phyloP scores from a whole-genome alignment of 2,888 invertebrate species.

The Zaprionus bogoriensis region DNA sequence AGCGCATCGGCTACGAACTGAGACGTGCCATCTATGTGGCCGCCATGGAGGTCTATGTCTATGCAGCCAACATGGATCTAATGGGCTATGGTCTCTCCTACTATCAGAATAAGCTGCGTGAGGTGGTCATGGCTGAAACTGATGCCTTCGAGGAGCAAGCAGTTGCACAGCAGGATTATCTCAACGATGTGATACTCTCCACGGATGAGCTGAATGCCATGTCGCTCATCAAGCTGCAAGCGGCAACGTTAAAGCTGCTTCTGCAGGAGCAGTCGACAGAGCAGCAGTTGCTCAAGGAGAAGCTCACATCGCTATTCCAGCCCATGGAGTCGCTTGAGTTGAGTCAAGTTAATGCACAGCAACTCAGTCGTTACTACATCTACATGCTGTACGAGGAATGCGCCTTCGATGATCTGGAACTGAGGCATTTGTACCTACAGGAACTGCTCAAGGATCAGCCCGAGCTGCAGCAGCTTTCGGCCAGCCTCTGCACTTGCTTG shows the following conservation, averaged over 20 bases:
- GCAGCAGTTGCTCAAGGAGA: slow-evolving; percentile 18
- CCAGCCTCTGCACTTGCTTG: slow-evolving; percentile 31
- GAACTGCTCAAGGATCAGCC: slow-evolving; percentile 39
- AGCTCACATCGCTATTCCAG: slow-evolving; percentile 50
- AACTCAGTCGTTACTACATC: slow-evolving; percentile 72
- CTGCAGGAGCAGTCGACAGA: slow-evolving; percentile 19
- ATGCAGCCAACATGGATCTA: slow-evolving; percentile 79
- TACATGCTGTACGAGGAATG: slow-evolving; percentile 83
- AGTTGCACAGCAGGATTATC: slow-evolving; percentile 44
- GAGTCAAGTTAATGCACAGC: slow-evolving; percentile 27
- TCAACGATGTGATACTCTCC: slow-evolving; percentile 71
- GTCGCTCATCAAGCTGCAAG: slow-evolving; percentile 78
- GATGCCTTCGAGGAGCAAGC: slow-evolving; percentile 25
- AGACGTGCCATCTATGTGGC: slow-evolving; percentile 80
- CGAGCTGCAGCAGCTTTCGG: slow-evolving; percentile 46
- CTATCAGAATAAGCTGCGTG: slow-evolving; percentile 80
- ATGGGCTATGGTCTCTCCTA: slow-evolving; percentile 81
- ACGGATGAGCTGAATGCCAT: slow-evolving; percentile 71
- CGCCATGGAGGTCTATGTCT: slow-evolving; percentile 82
- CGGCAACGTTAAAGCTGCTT: slow-evolving; percentile 71
- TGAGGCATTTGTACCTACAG: slow-evolving; percentile 78
- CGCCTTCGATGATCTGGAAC: slow-evolving; percentile 76
- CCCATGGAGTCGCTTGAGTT: slow-evolving; percentile 60
- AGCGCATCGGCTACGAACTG: slow-evolving; percentile 75
- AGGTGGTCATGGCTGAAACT: slow-evolving; percentile 72